Conservation (phyloP, 2,888 invertebrate genomes). For the Corbicula japonica region DNA sequence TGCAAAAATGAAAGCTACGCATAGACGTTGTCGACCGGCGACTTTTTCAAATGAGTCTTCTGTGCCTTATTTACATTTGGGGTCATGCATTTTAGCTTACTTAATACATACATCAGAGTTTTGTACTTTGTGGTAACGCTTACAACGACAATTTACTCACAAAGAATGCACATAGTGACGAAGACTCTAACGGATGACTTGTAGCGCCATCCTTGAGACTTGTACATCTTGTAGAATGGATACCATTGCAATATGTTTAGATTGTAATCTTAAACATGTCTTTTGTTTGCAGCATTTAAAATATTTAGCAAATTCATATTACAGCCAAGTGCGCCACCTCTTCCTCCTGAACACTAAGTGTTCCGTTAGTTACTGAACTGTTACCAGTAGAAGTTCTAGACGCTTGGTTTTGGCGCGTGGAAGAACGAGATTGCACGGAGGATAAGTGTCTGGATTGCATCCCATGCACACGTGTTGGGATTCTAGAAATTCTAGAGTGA, state of each 20-base stretch:
- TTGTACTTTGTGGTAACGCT: neutral
- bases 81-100: too few relatives aligned
- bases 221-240: too few relatives aligned
- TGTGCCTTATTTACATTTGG: too few relatives aligned
- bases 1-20: too few relatives aligned
- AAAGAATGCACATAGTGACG: neutral
- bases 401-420: neutral
- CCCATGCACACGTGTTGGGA: slow-evolving; percentile 24
- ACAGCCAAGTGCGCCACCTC: slow-evolving; percentile 13
- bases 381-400: too few relatives aligned
- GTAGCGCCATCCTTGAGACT: too few relatives aligned
- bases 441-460: neutral
- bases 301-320: neutral
- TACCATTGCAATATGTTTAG: too few relatives aligned
- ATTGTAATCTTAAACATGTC: too few relatives aligned
- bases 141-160: neutral
- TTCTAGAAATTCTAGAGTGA: slow-evolving; percentile 22
- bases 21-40: too few relatives aligned
- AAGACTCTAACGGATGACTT: neutral
- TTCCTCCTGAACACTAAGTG: neutral
- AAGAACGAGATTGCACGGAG: slow-evolving; percentile 6
- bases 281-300: neutral
- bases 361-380: neutral
- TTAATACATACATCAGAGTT: too few relatives aligned
- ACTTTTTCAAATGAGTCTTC: too few relatives aligned